Conservation (phyloP, 2,888 invertebrate species). For the Coelogynopora nodosa region DNA sequence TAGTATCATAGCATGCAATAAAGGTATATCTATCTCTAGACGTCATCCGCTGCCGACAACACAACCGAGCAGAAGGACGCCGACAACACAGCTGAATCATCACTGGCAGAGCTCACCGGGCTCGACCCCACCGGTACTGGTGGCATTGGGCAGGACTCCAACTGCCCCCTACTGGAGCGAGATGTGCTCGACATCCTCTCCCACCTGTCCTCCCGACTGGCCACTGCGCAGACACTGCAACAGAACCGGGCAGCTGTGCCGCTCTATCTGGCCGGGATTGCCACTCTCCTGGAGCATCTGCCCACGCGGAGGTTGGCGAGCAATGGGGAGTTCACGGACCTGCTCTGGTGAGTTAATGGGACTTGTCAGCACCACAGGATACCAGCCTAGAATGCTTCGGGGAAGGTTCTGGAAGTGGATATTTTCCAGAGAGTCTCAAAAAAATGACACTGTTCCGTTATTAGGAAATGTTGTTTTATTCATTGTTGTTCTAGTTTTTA, state of each 20-base stretch:
- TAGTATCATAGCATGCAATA: no score
- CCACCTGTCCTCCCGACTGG: neutral
- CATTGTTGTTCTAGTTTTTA: no score
- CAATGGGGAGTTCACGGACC: conserved; percentile 55
- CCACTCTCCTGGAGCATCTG: conserved; percentile 69
- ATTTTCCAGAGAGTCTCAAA: no score
- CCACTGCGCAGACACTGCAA: conserved; percentile 49
- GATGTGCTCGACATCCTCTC: neutral
- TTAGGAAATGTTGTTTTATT: no score
- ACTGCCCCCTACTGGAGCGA: neutral
- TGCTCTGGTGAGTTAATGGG: conserved; percentile 57
- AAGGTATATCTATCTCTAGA: no score
- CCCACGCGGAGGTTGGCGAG: conserved; percentile 52
- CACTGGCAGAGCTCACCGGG: neutral
- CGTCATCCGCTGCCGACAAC: no score
- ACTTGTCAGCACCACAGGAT: no score
- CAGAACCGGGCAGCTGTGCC: conserved; percentile 65
- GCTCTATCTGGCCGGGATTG: conserved; percentile 80
- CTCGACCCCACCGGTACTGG: neutral
- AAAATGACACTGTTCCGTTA: no score
- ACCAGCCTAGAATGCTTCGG: no score
- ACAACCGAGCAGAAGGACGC: neutral
- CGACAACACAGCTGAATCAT: neutral
- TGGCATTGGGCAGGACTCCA: neutral
- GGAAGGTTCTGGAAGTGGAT: no score